Base-by-base conservation (phyloP, 30 jellyfish, hydroid and myxozoan species). In the Turritopsis rubra region DNA sequence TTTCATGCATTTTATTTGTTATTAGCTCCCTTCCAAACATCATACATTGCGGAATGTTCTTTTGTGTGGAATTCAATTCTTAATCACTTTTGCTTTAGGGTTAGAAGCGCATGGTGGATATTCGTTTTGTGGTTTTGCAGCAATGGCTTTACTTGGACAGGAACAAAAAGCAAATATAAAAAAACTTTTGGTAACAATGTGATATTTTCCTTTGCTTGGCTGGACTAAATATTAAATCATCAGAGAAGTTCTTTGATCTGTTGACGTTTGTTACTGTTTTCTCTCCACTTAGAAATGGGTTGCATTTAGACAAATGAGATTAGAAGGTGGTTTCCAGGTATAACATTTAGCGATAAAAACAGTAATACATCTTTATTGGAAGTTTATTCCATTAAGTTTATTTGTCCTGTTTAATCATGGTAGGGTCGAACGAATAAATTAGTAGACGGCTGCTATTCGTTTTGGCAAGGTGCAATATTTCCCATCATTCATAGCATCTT, bases 281-380 rank as follows among this genome's bases (percentile, higher is more conserved):
- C 16, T 53, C 73, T 53, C 65, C 75, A 68, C 52, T 25, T 72
- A 92, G 98, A 88, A 79, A 77, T 92, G 98, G 98, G 84, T 79
- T 52, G 98, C 83, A 71, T 75, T 71, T 71, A 81, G 98, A 70
- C 98, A 92, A 79, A 92, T 92, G 98, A 83, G 82, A 73, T 90
- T 92, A 17, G 98, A 92, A 79, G 98, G 98, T 52, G 98, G 98
- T 54, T 92, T 92, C 83, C 98, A 92, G 96, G 98, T 92, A 87
- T 1, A n/a, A 18, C 65, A 25, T 74, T 28, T 74, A 3, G 60
- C 60, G 13, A 41, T 41, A 13, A 5, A 41, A 3, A 41, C 60
- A 41, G 9, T 3, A 5, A 41, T 5, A 41, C 60, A 13, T 3
- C 13, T 5, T 41, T 3, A 41, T 13, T 41, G 60, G 5, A 13